A percentile compares a stretch with the other conserved stretches of the same genome.
Evolutionary conservation across 2,888 invertebrate genomes (phyloP).

Genomic region (Latheticus oryzae): DNA sequence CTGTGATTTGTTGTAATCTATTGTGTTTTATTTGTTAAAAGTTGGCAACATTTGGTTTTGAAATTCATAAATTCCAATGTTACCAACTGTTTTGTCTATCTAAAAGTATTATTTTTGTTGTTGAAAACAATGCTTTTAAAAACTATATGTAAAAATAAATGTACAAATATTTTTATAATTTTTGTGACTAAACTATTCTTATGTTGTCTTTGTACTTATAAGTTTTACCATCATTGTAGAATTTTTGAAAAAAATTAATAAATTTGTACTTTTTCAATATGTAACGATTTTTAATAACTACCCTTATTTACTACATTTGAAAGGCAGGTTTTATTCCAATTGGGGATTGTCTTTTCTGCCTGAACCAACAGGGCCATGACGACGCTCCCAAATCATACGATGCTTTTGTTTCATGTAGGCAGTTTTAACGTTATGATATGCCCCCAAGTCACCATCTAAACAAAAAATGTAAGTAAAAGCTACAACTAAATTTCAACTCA

Average conservation of each 20-base stretch:
- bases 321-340: slow-evolving; percentile 20
- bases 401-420: slow-evolving; percentile 99
- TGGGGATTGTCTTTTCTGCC: slow-evolving; percentile 74
- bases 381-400: slow-evolving; percentile 96
- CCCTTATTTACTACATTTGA: slow-evolving; percentile 23
- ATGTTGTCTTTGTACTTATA: slow-evolving; percentile 28
- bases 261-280: slow-evolving; percentile 52
- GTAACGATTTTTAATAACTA: slow-evolving; percentile 31
- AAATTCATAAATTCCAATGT: slow-evolving; percentile 41
- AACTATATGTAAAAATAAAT: too few relatives aligned
- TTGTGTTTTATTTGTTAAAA: slow-evolving; percentile 43
- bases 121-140: slow-evolving; percentile 28
- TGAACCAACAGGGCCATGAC: slow-evolving; percentile 82
- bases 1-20: slow-evolving; percentile 45
- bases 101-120: slow-evolving; percentile 24
- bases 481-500: slow-evolving; percentile 65
- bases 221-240: slow-evolving; percentile 32
- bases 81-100: slow-evolving; percentile 46
- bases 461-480: slow-evolving; percentile 31
- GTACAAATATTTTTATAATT: slow-evolving; percentile 40
- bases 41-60: slow-evolving; percentile 49
- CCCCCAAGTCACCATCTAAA: slow-evolving; percentile 93
- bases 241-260: slow-evolving; percentile 45
- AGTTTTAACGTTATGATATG: slow-evolving; percentile 75
- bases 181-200: slow-evolving; percentile 32